Evolutionary conservation across 2,888 invertebrate species (phyloP), one percentile per base, ranked within the genome.

Genomic region (Calameuta idolon): DNA sequence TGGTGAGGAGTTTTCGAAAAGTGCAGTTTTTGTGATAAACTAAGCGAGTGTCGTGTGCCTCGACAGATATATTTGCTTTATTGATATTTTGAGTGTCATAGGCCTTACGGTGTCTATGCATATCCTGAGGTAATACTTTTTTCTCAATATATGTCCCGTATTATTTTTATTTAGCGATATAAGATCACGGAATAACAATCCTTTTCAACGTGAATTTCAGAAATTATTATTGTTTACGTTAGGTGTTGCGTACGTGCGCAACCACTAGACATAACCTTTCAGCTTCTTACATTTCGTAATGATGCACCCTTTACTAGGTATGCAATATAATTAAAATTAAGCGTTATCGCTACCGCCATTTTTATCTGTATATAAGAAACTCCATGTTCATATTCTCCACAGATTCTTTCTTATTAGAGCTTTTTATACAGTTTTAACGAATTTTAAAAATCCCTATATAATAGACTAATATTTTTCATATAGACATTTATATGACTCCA

Each of bases 81-180:
- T 90, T 89, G 90, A 90, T 90, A 90, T 88, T 89, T 87, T 85
- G 86, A 87, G 86, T 89, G 89, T 87, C 88, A 89, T 83, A 86
- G 88, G 86, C 88, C 85, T 86, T 85, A 85, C 88, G 87, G 90
- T 88, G 90, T 88, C 87, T 90, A 90, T 90, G 90, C 89, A 89
- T 90, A 90, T 87, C 87, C 85, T 86, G 88, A 90, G 89, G 89
- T 89, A 88, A 87, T 81, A 75, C 79, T 78, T 79, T 71, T 76
- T 31, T 69, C 71, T 11, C 23, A 75, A 69, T 31, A 77, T 78
- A 69, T 71, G 15, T 23, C 23, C 9, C 9, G 1, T 9, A 55
- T 55, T 55, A 55, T 9, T 55, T 55, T 55, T 9, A 55, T 55
- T 55, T 23, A 23, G 55, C 55, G 55, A 55, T 55, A 55, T 55